Evolutionary conservation across 2,113 vertebrate genomes (phyloP), one percentile per base, ranked within the genome.

Genomic region (Eira barbara): DNA sequence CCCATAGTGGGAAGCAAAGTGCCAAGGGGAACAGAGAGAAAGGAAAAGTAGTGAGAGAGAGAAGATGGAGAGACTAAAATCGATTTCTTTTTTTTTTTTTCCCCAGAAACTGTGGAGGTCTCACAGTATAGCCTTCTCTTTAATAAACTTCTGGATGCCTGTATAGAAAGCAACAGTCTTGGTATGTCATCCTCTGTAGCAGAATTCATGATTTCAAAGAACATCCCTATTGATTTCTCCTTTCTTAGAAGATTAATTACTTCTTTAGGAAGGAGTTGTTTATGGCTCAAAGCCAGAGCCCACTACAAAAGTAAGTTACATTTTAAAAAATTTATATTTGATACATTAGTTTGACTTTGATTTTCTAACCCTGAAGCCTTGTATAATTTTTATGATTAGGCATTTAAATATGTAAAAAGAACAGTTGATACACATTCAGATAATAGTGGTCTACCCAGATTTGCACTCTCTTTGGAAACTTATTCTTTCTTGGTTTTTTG

Each of bases 231-330:
- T 79, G 99, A 99, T 81, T 97, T 97, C 67, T 55, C 91, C 39
- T 95, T 99, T 94, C 99, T 99, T 59, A 99, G 99, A 98, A 98
- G 86, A 57, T 99, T 99, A 97, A 98, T 99, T 85, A 99, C 99
- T 91, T 99, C 99, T 98, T 99, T 99, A 97, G 99, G 99, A 98
- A 99, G 99, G 97, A 99, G 99, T 80, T 99, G 98, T 98, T 97
- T 99, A 57, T 99, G 99, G 99, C 98, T 98, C 47, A 99, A 99
- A 83, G 99, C 99, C 42, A 99, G 99, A 92, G 97, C 98, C 39
- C 98, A 99, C 97, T 99, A 99, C 98, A 99, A 98, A 99, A 98
- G 99, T 99, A 98, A 99, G 99, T 99, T 98, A 42, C 27, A 91
- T 74, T 97, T 92, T 92, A 89, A 71, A 95, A 80, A 36, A 2